Base-by-base conservation (phyloP, 2,888 invertebrate genomes). In the Selenia dentaria region DNA sequence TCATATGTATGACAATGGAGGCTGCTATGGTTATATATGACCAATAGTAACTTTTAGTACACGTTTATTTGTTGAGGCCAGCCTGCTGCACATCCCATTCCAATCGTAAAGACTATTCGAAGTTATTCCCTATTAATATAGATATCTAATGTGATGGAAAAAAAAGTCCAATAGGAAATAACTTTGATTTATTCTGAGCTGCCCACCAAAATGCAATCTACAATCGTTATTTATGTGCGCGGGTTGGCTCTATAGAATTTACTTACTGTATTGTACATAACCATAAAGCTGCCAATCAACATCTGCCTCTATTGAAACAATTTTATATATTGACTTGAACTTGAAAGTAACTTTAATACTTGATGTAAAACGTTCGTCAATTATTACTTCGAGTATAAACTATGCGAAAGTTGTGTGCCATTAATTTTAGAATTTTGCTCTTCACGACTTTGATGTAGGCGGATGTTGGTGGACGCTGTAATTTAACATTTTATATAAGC, bases 11-110 rank as follows among this genome's bases (percentile, higher is more conserved):
- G 16, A 16, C 2, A 16, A 3, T 16, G 2, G 16, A 16, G 16
- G 16, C 4, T 16, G 16, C 16, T 16, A 16, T 16, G 16, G 16
- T 26, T 46, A 43, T 46, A 43, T 51, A 41, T 48, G 51, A 61
- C 60, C 54, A 59, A 48, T 55, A 54, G 9, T 54, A 39, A 54
- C 34, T n/a, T n/a, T n/a, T n/a, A n/a, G n/a, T 51, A 36, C 18
- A 14, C 1, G 11, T 36, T 31, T 26, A 26, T 34, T 44, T 49
- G 47, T 47, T 37, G 42, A 35, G 41, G 22, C 6, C 8, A 45
- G 46, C 54, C 41, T 47, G 49, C 28, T 39, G 44, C 12, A 34
- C 28, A 41, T 43, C 34, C 24, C 32, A 46, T 40, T 46, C 45
- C 27, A 47, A 25, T 16, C 4, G 4, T 28, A 36, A 11, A n/a